Evolutionary conservation across 1,140 invertebrate species (phyloP).

Genomic region (Acarapis woodi): DNA sequence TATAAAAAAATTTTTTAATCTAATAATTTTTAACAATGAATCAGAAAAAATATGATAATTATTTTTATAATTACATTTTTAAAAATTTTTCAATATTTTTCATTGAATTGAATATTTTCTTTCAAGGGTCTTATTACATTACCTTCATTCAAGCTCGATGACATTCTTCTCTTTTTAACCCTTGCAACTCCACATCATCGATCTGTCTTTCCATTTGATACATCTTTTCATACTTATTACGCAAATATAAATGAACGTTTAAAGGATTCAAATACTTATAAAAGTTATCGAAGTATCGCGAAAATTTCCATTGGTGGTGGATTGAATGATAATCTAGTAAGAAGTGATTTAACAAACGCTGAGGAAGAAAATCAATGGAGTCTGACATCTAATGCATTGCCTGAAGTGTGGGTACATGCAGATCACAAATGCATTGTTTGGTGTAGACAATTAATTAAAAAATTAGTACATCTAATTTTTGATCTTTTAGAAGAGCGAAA

Average conservation of each 20-base stretch:
- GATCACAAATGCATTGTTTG: conserved; percentile 10
- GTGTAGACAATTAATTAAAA: conserved; percentile 9
- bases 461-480: conserved; percentile 7
- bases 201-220: conserved; percentile 5
- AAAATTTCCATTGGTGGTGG: conserved; percentile 8
- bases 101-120: background rate
- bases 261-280: background rate
- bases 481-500: conserved; percentile 1
- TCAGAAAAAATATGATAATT: background rate
- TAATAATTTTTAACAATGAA: background rate
- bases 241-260: background rate
- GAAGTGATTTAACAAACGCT: conserved; percentile 3
- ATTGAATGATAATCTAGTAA: conserved; percentile 7
- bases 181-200: conserved; percentile 7
- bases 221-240: background rate
- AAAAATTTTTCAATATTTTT: too few species aligned
- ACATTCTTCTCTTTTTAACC: conserved; percentile 5
- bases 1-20: background rate
- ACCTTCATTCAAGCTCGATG: background rate
- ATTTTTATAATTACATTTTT: background rate
- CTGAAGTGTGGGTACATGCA: conserved; percentile 8
- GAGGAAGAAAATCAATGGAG: background rate
- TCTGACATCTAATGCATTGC: conserved; percentile 6
- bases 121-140: conserved; percentile 6
- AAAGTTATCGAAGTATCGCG: conserved; percentile 1